phyloP scores from a whole-genome alignment of 2,888 invertebrate species.

The Plagodis pulveraria region DNA sequence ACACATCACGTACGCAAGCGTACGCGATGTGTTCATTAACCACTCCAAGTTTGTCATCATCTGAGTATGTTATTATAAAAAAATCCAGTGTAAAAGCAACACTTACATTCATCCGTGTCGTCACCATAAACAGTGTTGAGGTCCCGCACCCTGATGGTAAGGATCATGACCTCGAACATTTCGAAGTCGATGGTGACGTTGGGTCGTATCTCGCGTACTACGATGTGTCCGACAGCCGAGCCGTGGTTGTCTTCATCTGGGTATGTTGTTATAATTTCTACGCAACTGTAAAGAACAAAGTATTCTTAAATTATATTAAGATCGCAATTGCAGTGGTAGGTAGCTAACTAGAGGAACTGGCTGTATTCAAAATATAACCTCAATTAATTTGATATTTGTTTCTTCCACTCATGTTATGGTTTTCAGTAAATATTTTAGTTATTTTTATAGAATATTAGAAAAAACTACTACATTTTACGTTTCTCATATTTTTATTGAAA shows the following conservation, averaged over 20 bases:
- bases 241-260: conserved; percentile 53
- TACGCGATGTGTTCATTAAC: too few species aligned
- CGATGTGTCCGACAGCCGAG: conserved; percentile 62
- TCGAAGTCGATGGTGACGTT: conserved; percentile 85
- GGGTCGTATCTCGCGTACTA: conserved; percentile 64
- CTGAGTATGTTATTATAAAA: too few species aligned
- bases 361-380: background rate
- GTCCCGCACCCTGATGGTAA: conserved; percentile 81
- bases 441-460: too few species aligned
- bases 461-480: too few species aligned
- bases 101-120: conserved; percentile 78
- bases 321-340: background rate
- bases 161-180: conserved; percentile 84
- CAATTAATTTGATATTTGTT: too few species aligned
- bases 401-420: too few species aligned
- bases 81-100: conserved; percentile 6
- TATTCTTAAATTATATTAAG: too few species aligned
- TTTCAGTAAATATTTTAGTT: too few species aligned
- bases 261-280: conserved; percentile 70
- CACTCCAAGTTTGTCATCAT: too few species aligned
- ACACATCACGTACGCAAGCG: too few species aligned
- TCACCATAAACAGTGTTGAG: conserved; percentile 74
- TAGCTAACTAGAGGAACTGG: background rate
- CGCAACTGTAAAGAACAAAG: conserved; percentile 58
- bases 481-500: too few species aligned